These are phyloP conservation scores for Sylvilagus bachmani DNA, from an alignment of 2,113 vertebrate species.

Conservation along the genomic window DNA sequence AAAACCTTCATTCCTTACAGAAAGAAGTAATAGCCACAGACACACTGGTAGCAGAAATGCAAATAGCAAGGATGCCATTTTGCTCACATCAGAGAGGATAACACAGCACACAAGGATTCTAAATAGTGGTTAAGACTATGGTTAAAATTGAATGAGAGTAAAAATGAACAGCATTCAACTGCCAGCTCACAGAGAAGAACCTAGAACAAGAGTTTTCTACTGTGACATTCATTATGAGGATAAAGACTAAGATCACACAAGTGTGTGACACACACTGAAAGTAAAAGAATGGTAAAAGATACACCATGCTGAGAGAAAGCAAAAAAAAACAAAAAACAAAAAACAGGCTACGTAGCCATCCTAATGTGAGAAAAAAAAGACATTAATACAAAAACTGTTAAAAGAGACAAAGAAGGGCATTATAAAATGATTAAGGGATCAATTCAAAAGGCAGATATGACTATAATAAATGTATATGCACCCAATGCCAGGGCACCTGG, in stretches of 20 bases:
- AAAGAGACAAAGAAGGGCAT: too few relatives aligned
- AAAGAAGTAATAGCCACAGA: neutral
- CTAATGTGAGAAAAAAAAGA: too few relatives aligned
- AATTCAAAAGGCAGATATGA: too few relatives aligned
- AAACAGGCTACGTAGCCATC: too few relatives aligned
- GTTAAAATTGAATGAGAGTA: neutral
- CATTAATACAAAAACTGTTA: too few relatives aligned
- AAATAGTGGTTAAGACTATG: neutral
- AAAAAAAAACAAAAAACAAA: too few relatives aligned
- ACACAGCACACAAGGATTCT: neutral
- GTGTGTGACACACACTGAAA: too few relatives aligned
- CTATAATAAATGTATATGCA: too few relatives aligned
- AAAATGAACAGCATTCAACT: neutral
- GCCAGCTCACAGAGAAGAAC: slow-evolving; percentile 8
- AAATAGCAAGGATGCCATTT: neutral
- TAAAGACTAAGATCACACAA: slow-evolving; percentile 9
- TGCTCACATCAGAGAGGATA: neutral
- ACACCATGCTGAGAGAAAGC: too few relatives aligned
- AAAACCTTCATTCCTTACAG: slow-evolving; percentile 29
- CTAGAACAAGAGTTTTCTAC: slow-evolving; percentile 20
- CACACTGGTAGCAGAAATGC: neutral
- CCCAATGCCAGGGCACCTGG: too few relatives aligned
- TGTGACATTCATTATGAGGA: neutral
- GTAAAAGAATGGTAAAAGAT: too few relatives aligned
- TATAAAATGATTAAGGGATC: too few relatives aligned